Evolutionary conservation across 1,140 invertebrate genomes (phyloP).

Genomic region (Halictus rubicundus): DNA sequence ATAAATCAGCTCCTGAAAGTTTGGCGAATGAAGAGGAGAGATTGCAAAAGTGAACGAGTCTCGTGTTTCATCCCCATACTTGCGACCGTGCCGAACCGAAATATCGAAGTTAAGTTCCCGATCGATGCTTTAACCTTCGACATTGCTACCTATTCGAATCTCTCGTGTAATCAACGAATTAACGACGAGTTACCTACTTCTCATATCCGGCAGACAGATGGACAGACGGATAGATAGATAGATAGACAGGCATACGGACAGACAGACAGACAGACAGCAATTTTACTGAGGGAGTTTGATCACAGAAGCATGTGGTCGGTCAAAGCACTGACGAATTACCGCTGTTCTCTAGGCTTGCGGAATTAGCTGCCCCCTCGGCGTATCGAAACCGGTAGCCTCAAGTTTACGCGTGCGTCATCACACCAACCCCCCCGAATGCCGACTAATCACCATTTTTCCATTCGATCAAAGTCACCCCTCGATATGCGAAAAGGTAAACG

Average conservation of each 20-base stretch:
- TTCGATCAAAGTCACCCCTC: background rate
- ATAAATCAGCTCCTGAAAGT: background rate
- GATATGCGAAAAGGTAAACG: background rate
- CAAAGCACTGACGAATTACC: background rate
- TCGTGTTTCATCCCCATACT: background rate
- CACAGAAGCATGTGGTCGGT: no score
- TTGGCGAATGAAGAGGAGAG: background rate
- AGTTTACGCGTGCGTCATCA: no score
- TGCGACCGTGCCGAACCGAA: background rate
- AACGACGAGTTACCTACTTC: background rate
- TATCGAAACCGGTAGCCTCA: no score
- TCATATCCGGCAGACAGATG: background rate
- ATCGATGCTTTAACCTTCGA: constrained; percentile 6
- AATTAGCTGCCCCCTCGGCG: background rate
- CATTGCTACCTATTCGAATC: background rate
- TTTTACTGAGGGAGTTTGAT: no score
- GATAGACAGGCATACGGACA: no score
- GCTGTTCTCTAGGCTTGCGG: background rate
- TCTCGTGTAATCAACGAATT: background rate
- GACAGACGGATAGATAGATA: no score
- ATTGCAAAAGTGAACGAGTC: background rate
- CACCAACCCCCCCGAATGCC: no score
- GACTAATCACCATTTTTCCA: background rate
- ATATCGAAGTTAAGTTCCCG: background rate
- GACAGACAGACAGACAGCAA: no score